Conservation (phyloP, 2,113 vertebrate species). For the Paradoxurus hermaphroditus region DNA sequence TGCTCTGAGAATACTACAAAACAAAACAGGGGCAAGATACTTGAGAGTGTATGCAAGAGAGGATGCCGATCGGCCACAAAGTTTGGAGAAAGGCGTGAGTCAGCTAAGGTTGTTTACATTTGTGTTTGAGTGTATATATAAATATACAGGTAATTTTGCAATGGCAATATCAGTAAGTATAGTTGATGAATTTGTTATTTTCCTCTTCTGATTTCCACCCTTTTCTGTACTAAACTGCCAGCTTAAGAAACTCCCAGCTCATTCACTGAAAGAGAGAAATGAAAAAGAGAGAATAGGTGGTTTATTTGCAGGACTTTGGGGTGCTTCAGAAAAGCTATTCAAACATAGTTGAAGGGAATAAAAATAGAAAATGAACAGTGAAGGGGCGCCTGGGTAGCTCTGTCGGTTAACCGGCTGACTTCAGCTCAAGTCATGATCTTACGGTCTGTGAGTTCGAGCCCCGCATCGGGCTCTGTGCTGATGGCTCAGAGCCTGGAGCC, state of each 20-base stretch:
- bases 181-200: conserved; percentile 14
- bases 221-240: neutral
- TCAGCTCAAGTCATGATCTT: no score
- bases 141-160: conserved; percentile 22
- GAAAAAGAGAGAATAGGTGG: neutral
- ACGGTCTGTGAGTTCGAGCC: no score
- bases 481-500: no score
- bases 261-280: neutral
- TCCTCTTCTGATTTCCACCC: conserved; percentile 11
- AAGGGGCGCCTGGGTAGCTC: no score
- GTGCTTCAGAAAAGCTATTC: neutral
- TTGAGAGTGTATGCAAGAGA: neutral
- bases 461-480: no score
- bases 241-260: neutral
- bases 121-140: neutral
- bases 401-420: no score
- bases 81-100: neutral
- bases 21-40: neutral
- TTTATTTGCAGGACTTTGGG: neutral
- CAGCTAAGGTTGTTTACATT: neutral
- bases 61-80: neutral
- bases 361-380: neutral
- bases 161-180: conserved; percentile 19
- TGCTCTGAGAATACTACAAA: neutral
- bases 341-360: neutral